Evolutionary conservation across 2,888 invertebrate species (phyloP).

Genomic region (Andrena camellia): DNA sequence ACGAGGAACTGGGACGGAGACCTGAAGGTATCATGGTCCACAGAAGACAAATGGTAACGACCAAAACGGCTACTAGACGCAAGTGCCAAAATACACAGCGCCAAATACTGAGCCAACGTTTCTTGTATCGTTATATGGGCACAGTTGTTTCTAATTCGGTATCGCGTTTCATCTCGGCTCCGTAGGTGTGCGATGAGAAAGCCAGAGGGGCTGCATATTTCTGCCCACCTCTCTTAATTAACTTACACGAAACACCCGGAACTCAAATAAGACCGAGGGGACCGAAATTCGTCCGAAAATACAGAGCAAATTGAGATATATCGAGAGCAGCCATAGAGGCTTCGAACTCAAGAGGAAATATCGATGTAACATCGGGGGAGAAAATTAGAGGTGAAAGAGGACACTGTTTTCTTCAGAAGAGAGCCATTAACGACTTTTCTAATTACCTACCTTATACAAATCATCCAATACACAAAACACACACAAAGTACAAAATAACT

Average conservation of each 20-base stretch:
- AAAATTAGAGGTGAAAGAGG: too few species aligned
- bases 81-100: slow-evolving; percentile 64
- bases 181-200: slow-evolving; percentile 38
- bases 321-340: too few species aligned
- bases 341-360: too few species aligned
- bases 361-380: too few species aligned
- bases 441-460: too few species aligned
- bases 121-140: slow-evolving; percentile 59
- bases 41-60: slow-evolving; percentile 65
- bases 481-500: too few species aligned
- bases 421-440: too few species aligned
- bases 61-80: slow-evolving; percentile 60
- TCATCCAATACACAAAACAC: too few species aligned
- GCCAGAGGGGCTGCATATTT: slow-evolving; percentile 28
- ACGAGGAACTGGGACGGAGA: slow-evolving; percentile 46
- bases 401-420: too few species aligned
- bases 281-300: background rate
- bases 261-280: background rate
- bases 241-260: background rate
- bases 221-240: slow-evolving; percentile 31
- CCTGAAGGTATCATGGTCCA: slow-evolving; percentile 54
- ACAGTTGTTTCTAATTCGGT: slow-evolving; percentile 59
- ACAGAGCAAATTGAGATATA: background rate
- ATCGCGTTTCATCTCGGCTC: slow-evolving; percentile 48
- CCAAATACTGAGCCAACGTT: slow-evolving; percentile 62